Base-by-base conservation (phyloP, 2,113 vertebrate species). In the Pagrus major region DNA sequence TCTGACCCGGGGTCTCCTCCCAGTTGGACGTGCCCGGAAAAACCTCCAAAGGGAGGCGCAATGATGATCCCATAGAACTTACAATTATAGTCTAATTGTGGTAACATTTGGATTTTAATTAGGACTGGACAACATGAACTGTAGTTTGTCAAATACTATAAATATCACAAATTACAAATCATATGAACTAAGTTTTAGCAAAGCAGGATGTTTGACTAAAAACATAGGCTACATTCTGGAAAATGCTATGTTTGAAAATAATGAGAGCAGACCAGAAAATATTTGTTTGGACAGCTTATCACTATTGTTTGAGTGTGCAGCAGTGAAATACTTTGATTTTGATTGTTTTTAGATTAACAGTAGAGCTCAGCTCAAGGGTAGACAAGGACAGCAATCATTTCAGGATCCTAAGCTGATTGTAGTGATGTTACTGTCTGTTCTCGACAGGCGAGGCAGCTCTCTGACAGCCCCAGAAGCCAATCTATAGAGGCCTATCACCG, bases 391-490 rank as follows among this genome's bases (percentile, higher is more conserved):
- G 51, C 75, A 89, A 81, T 84, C 78, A 72, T 55, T 81, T 83
- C 68, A 80, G 77, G 54, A 44, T 23, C n/a, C 69, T 83, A 75
- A 83, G 70, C 49, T 81, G 56, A 80, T 85, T 78, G 83, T 56
- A 66, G 58, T 39, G 55, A 83, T 68, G 82, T 33, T 64, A 39
- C 59, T 39, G 44, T 61, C 35, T 3, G 6, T 58, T 44, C 29
- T 41, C 25, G 54, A 63, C 21, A 77, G 27, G 56, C 10, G 46
- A 51, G 35, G 42, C 33, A 25, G 64, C 58, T 71, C 42, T 69
- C 63, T 41, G 72, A 67, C 52, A 56, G 49, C 68, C 56, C 0
- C 18, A 15, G 74, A 74, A 25, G 25, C 25, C 6, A 23, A 81
- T 63, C 47, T 63, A 58, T 55, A 23, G 25, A 14, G 59, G 52